A percentile compares a stretch with the other conserved stretches of the same genome.
phyloP scores from a whole-genome alignment of 2,113 vertebrate genomes.

The Chascanopsetta lugubris region DNA sequence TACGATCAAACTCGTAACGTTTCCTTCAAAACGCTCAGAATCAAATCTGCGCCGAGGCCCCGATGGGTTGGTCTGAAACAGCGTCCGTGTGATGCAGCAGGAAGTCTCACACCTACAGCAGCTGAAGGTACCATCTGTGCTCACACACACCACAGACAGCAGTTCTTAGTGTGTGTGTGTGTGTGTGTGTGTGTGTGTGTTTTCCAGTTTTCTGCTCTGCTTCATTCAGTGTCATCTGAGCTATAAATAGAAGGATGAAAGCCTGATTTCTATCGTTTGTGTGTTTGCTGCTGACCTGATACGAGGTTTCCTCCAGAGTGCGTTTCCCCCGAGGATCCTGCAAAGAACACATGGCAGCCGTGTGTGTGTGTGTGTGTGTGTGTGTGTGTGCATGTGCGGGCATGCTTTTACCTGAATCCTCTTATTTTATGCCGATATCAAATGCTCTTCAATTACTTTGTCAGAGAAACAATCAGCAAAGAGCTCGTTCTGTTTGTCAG shows the following conservation, averaged over 20 bases:
- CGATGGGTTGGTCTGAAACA: not conserved
- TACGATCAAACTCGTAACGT: not conserved
- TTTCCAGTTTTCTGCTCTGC: slow-evolving; percentile 31
- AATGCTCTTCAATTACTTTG: not conserved
- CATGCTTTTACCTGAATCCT: not conserved
- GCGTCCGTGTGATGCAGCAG: slow-evolving; percentile 8
- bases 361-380: slow-evolving; percentile 3
- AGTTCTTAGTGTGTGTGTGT: slow-evolving; percentile 5
- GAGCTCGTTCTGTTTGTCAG: not conserved
- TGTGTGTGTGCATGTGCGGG: not conserved
- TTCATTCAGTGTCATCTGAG: slow-evolving; percentile 45
- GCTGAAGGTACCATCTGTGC: slow-evolving; percentile 13
- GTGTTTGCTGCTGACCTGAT: slow-evolving; percentile 47
- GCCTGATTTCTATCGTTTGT: slow-evolving; percentile 29
- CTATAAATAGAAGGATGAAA: slow-evolving; percentile 55
- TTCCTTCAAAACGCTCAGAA: not conserved
- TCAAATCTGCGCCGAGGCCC: too few relatives aligned
- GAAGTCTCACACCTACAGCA: slow-evolving; percentile 1
- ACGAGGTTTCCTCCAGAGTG: slow-evolving; percentile 51
- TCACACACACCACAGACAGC: slow-evolving; percentile 13
- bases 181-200: slow-evolving; percentile 19
- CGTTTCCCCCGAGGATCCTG: slow-evolving; percentile 27
- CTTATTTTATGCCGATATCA: not conserved
- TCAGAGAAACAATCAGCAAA: not conserved
- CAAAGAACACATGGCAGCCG: not conserved